Conservation (phyloP, 2,797 vertebrate species). For the Eptatretus atami region DNA sequence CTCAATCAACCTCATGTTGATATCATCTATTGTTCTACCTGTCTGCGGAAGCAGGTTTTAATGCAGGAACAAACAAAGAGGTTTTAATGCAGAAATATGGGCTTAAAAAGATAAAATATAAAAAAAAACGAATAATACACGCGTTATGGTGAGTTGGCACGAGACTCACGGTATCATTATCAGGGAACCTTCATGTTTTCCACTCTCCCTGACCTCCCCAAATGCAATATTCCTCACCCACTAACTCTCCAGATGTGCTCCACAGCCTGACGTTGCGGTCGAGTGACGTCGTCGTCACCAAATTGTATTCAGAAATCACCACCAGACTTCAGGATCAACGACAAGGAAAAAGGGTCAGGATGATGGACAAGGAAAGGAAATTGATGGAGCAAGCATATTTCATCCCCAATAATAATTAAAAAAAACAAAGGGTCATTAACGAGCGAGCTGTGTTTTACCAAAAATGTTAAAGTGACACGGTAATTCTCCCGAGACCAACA, state of each 20-base stretch:
- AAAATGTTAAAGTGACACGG: background rate
- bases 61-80: too few relatives aligned
- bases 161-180: too few relatives aligned
- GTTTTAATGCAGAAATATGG: too few relatives aligned
- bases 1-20: too few relatives aligned
- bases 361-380: background rate
- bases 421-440: background rate
- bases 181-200: background rate
- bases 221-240: slow-evolving; percentile 8
- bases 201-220: background rate
- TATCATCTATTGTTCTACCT: too few relatives aligned
- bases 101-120: too few relatives aligned
- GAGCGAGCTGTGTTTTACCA: background rate
- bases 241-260: slow-evolving; percentile 10
- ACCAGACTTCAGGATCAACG: slow-evolving; percentile 8
- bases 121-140: too few relatives aligned
- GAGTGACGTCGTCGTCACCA: slow-evolving; percentile 10
- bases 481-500: background rate
- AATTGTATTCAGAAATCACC: slow-evolving; percentile 8
- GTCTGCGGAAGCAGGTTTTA: too few relatives aligned
- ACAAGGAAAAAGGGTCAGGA: background rate
- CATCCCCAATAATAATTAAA: background rate
- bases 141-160: too few relatives aligned
- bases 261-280: slow-evolving; percentile 12
- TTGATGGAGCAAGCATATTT: background rate